Percentiles rank a stretch among this genome's conserved stretches.
These are phyloP conservation scores for Mayetiola destructor DNA, from an alignment of 2,888 invertebrate genomes.

Conservation along the genomic window DNA sequence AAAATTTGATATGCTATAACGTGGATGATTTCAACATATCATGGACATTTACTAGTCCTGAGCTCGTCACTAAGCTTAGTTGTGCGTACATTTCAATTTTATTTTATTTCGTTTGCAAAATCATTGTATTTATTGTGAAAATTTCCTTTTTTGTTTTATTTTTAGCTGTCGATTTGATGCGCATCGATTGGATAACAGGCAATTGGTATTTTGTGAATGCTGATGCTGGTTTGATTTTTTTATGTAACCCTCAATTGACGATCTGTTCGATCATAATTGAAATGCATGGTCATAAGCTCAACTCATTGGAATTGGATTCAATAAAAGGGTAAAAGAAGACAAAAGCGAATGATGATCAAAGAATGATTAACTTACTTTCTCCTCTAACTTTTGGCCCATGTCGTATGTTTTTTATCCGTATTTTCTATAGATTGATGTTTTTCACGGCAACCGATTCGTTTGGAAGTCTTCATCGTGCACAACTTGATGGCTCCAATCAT, in stretches of 20 bases:
- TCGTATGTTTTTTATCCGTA: neutral
- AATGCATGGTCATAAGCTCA: conserved; percentile 47
- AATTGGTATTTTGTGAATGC: conserved; percentile 77
- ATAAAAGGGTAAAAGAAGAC: conserved; percentile 43
- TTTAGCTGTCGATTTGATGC: conserved; percentile 57
- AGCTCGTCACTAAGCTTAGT: conserved; percentile 47
- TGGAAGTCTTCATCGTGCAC: conserved; percentile 45
- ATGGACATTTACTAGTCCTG: conserved; percentile 44
- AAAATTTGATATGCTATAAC: conserved; percentile 48
- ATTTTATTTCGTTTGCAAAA: neutral
- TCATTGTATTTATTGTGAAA: neutral
- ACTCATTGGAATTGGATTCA: conserved; percentile 64
- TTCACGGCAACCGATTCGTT: conserved; percentile 55
- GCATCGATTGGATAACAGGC: conserved; percentile 69
- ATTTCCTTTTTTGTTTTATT: conserved; percentile 17
- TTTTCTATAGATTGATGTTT: conserved; percentile 55
- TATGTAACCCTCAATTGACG: conserved; percentile 47
- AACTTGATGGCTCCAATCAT: conserved; percentile 48
- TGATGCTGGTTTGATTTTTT: conserved; percentile 51
- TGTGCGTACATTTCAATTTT: conserved; percentile 43
- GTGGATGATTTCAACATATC: conserved; percentile 46
- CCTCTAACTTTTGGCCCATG: neutral
- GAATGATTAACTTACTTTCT: neutral
- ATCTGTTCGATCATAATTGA: conserved; percentile 58
- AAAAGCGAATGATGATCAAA: neutral